These are phyloP conservation scores for Colletes latitarsis DNA, from an alignment of 1,140 invertebrate species.

Conservation along the genomic window DNA sequence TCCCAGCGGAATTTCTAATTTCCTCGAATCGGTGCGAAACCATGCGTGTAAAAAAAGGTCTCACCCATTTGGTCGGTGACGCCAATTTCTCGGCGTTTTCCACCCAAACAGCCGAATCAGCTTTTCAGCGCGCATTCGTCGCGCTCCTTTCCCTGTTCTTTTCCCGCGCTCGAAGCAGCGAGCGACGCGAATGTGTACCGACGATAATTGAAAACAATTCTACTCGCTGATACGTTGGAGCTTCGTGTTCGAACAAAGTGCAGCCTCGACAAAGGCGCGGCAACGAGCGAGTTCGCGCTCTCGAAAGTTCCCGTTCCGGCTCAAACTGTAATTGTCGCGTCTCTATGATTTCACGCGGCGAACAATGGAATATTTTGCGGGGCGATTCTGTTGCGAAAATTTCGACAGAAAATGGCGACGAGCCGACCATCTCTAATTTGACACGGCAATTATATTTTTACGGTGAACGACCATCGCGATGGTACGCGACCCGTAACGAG, in stretches of 20 bases:
- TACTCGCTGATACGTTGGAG: background rate
- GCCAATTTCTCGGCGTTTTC: background rate
- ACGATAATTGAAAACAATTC: conserved; percentile 40
- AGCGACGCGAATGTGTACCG: background rate
- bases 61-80: no score
- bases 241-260: conserved; percentile 36
- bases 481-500: conserved; percentile 1
- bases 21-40: no score
- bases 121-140: background rate
- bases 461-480: background rate
- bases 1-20: background rate
- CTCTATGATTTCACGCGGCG: conserved; percentile 18
- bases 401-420: background rate
- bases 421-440: background rate
- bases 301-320: conserved; percentile 26
- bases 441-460: background rate
- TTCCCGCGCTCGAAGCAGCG: background rate
- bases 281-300: conserved; percentile 32
- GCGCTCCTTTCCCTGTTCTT: background rate
- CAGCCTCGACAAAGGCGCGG: conserved; percentile 10
- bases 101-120: background rate
- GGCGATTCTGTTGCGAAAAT: background rate
- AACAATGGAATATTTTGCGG: conserved; percentile 30
- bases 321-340: conserved; percentile 38
- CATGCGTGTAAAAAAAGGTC: no score